Conservation (phyloP, 92 coral and sea anemone species). For the Blastomussa wellsi region DNA sequence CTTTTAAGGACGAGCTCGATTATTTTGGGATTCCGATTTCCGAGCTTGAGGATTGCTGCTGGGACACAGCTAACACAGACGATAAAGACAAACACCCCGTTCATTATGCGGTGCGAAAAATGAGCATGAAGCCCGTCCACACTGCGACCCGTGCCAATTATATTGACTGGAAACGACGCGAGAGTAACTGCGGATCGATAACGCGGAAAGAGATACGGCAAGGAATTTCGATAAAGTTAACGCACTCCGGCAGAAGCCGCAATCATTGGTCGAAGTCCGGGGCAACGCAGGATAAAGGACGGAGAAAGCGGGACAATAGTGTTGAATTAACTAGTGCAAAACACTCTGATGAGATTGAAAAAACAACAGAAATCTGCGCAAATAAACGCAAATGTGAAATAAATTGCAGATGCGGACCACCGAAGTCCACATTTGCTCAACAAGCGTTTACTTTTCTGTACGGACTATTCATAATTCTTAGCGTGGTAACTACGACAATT, state of each 20-base stretch:
- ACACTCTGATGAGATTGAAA: not conserved
- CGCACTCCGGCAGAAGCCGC: not conserved
- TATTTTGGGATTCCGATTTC: conserved; percentile 83
- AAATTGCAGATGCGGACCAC: conserved; percentile 10
- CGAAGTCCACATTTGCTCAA: not conserved
- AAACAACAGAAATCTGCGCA: not conserved
- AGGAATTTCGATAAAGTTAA: not conserved
- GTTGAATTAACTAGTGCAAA: conserved; percentile 6
- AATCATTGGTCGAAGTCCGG: conserved; percentile 2
- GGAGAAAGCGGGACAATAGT: not conserved
- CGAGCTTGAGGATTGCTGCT: conserved; percentile 77
- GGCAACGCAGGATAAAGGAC: not conserved
- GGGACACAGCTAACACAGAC: conserved; percentile 38
- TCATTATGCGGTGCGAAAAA: conserved; percentile 37
- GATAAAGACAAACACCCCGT: conserved; percentile 32
- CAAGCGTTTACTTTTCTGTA: conserved; percentile 38
- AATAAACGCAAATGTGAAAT: not conserved
- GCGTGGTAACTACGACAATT: conserved; percentile 70
- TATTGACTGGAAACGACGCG: conserved; percentile 4
- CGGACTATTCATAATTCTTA: conserved; percentile 74
- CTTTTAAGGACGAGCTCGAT: conserved; percentile 83
- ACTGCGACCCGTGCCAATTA: conserved; percentile 30
- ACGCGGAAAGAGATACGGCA: not conserved
- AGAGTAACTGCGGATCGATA: not conserved
- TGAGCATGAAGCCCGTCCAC: conserved; percentile 29